Conservation (phyloP, 2,113 vertebrate genomes). For the Synchiropus splendidus region DNA sequence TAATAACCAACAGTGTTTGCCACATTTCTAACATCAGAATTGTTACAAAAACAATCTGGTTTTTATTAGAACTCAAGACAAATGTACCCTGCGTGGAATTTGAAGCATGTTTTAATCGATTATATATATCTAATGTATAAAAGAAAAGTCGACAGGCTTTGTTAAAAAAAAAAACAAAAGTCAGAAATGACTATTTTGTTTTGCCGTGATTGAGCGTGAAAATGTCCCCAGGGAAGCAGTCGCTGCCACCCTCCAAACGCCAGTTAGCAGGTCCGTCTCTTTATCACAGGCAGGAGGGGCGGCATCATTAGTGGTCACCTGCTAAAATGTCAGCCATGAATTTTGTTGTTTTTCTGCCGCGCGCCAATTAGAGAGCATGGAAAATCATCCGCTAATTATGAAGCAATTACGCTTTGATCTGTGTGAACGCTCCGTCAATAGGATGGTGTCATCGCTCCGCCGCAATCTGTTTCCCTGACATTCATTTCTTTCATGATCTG, state of each 20-base stretch:
- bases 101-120: too few species aligned
- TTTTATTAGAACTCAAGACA: too few species aligned
- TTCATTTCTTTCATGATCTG: slow-evolving; percentile 34
- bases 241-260: too few species aligned
- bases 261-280: slow-evolving; percentile 39
- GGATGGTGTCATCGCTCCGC: slow-evolving; percentile 35
- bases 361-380: slow-evolving; percentile 37
- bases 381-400: slow-evolving; percentile 59
- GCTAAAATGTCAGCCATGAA: slow-evolving; percentile 55
- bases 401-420: slow-evolving; percentile 53
- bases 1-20: too few species aligned
- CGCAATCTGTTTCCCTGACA: slow-evolving; percentile 32
- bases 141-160: too few species aligned
- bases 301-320: slow-evolving; percentile 57
- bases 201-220: slow-evolving; percentile 37
- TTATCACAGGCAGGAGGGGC: slow-evolving; percentile 37
- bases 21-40: too few species aligned
- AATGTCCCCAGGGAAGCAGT: too few species aligned
- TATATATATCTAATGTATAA: too few species aligned
- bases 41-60: too few species aligned
- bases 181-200: too few species aligned
- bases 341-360: slow-evolving; percentile 35
- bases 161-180: too few species aligned
- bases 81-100: too few species aligned
- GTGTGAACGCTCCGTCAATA: slow-evolving; percentile 39